Base-by-base conservation (phyloP, 1,140 invertebrate species). In the Neodiprion virginianus region DNA sequence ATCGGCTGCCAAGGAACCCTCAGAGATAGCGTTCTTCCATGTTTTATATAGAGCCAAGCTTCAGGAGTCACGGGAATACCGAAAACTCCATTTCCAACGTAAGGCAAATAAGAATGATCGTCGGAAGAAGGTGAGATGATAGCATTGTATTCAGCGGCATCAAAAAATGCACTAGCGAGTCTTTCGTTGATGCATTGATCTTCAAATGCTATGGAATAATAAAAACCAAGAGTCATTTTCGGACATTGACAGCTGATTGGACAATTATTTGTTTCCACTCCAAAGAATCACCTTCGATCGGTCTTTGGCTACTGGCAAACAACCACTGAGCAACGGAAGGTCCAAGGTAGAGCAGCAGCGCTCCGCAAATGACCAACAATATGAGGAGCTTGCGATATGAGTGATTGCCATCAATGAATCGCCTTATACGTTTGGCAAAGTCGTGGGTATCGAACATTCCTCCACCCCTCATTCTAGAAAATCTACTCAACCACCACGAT, bases 51-150 rank as follows among this genome's bases (percentile, higher is more conserved):
- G 12, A 96, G 79, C 73, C 91, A 89, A 53, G 92, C 90, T 75
- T 94, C 90, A 47, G 91, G 89, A 73, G 91, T 87, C 23, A 95
- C 84, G 49, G 92, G 88, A 28, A 94, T 79, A 0, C 93, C 95
- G 77, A 96, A 87, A 70, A 93, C 87, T 5, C 95, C 95, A 89
- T 97, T 96, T 72, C 95, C 95, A 48, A 95, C 90, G 85, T 95
- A 96, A 80, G 94, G 93, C 80, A 94, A 89, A 83, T 92, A 94
- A 72, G 90, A 87, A 70, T 91, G 88, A 76, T 92, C 91, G 48
- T 91, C 83, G 70, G 91, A 90, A 79, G 91, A 84, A 76, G 91
- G 90, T 76, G 92, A 89, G 74, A 95, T 88, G 82, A 94, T 93
- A 12, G 92, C 93, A 87, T 95, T 93, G 80, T 93, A 93, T 71